A percentile compares a stretch with the other conserved stretches of the same genome.
These are phyloP conservation scores for Pristionchus entomophagus DNA, from an alignment of 2,888 invertebrate genomes.

Conservation along the genomic window DNA sequence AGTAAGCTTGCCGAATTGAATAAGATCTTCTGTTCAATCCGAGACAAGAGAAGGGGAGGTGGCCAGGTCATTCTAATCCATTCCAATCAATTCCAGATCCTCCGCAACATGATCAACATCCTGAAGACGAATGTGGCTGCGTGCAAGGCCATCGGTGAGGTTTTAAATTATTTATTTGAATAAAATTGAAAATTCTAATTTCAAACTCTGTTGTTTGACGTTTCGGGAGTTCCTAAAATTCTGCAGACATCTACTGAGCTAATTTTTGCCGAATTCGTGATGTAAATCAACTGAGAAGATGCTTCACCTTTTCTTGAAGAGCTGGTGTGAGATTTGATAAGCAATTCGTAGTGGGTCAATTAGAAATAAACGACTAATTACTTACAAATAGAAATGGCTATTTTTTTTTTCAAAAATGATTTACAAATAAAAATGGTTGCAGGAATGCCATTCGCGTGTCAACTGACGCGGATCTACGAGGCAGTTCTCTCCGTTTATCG, in stretches of 20 bases:
- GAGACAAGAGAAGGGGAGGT: no score
- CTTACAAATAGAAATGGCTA: no score
- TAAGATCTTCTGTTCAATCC: neutral
- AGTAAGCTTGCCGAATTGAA: neutral
- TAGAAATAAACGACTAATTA: no score
- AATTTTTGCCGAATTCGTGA: no score
- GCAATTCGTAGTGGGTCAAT: no score
- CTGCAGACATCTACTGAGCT: no score
- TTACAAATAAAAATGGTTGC: neutral
- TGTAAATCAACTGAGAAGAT: no score
- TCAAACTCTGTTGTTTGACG: neutral
- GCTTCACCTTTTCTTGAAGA: no score
- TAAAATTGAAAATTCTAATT: neutral
- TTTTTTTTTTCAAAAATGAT: no score
- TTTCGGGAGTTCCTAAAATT: neutral
- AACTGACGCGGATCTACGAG: conserved; percentile 88
- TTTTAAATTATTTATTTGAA: neutral
- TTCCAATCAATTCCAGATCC: conserved; percentile 83
- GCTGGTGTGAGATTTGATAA: no score
- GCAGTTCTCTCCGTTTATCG: conserved; percentile 98
- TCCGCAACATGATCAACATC: conserved; percentile 96
- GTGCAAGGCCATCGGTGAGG: conserved; percentile 91
- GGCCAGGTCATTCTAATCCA: no score
- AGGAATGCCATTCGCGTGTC: conserved; percentile 89
- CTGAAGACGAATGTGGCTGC: conserved; percentile 98